Conservation (phyloP, 2,888 invertebrate species). For the Gymnosoma rotundatum region DNA sequence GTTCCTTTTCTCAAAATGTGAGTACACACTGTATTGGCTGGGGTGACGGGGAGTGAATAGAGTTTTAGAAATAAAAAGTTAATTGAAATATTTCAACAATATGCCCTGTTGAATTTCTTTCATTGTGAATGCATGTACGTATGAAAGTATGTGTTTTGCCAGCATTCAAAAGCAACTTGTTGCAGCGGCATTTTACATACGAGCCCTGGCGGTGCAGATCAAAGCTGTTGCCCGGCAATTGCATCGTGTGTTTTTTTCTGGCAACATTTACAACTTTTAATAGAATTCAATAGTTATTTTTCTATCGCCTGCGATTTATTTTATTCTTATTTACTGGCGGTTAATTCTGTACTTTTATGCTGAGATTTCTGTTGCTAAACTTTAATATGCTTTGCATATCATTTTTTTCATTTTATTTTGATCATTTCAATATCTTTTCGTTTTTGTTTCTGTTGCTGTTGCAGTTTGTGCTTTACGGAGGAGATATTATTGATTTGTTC, state of each 20-base stretch:
- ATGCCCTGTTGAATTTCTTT: slow-evolving; percentile 72
- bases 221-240: slow-evolving; percentile 46
- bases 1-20: slow-evolving; percentile 2
- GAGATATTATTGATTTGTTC: slow-evolving; percentile 71
- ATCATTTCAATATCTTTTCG: not conserved
- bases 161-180: slow-evolving; percentile 39
- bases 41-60: not conserved
- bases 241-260: slow-evolving; percentile 59
- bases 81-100: slow-evolving; percentile 81
- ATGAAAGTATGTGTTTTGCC: slow-evolving; percentile 4
- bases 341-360: slow-evolving; percentile 42
- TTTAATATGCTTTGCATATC: slow-evolving; percentile 67
- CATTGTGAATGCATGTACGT: slow-evolving; percentile 30
- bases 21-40: not conserved
- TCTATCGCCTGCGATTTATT: slow-evolving; percentile 81
- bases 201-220: slow-evolving; percentile 52
- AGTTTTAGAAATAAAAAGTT: slow-evolving; percentile 73
- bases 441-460: slow-evolving; percentile 27
- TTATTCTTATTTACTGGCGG: slow-evolving; percentile 74
- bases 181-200: slow-evolving; percentile 75
- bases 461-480: slow-evolving; percentile 35
- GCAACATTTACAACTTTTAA: slow-evolving; percentile 77
- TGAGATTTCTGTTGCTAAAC: slow-evolving; percentile 42
- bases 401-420: slow-evolving; percentile 28
- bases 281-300: slow-evolving; percentile 81